These are phyloP conservation scores for Smittia aterrima DNA, from an alignment of 2,888 invertebrate genomes.

Conservation along the genomic window DNA sequence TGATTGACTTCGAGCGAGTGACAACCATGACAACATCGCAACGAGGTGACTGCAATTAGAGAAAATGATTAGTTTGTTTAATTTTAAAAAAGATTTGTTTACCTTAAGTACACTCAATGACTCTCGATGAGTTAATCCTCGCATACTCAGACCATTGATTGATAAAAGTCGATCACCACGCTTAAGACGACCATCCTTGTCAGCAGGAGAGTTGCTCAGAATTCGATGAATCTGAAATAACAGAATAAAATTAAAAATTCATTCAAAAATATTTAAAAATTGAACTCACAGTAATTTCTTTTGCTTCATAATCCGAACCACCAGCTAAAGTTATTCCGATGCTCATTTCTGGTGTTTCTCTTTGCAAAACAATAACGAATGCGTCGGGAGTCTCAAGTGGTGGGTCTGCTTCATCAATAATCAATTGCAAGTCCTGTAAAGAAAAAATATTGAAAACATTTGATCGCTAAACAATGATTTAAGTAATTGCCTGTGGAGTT, in stretches of 20 bases:
- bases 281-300: constrained; percentile 82
- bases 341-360: constrained; percentile 68
- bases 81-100: constrained; percentile 44
- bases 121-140: constrained; percentile 81
- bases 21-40: constrained; percentile 77
- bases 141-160: constrained; percentile 81
- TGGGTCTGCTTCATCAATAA: constrained; percentile 66
- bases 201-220: constrained; percentile 79
- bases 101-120: constrained; percentile 86
- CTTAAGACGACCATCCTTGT: constrained; percentile 79
- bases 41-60: constrained; percentile 63
- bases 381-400: constrained; percentile 63
- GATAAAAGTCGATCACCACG: constrained; percentile 85
- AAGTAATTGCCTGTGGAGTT: constrained; percentile 49
- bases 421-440: constrained; percentile 60
- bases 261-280: neutral
- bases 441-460: neutral
- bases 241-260: constrained; percentile 42
- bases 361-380: constrained; percentile 64
- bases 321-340: constrained; percentile 87
- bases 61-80: constrained; percentile 43
- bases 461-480: neutral
- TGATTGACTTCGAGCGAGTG: constrained; percentile 57
- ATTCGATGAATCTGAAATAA: constrained; percentile 83
- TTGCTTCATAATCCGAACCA: constrained; percentile 86